Evolutionary conservation across 2,797 vertebrate species (phyloP).

Genomic region (Gila robusta): DNA sequence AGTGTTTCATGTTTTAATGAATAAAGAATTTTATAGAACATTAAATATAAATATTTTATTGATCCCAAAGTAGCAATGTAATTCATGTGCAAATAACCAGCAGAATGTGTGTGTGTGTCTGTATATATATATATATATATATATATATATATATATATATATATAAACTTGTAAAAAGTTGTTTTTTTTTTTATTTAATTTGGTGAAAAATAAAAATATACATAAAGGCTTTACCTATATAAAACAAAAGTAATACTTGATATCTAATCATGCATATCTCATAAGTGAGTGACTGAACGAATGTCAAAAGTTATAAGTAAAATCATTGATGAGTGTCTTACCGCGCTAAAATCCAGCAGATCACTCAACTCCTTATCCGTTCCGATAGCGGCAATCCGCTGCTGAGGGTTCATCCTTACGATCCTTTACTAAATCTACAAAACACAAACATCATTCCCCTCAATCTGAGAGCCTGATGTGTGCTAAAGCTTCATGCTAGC

Average conservation of each 20-base stretch:
- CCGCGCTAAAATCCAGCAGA: slow-evolving; percentile 99
- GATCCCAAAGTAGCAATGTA: no score
- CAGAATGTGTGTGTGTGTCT: no score
- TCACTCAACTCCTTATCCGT: slow-evolving; percentile 99
- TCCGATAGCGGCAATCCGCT: slow-evolving; percentile 98
- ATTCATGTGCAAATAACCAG: background rate
- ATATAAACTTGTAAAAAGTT: no score
- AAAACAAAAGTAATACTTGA: background rate
- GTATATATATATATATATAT: background rate
- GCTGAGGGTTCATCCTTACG: slow-evolving; percentile 96
- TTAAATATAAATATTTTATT: background rate
- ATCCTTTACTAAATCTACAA: slow-evolving; percentile 79
- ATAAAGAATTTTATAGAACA: background rate
- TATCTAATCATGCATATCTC: background rate
- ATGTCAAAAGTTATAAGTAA: slow-evolving; percentile 15
- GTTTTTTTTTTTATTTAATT: no score
- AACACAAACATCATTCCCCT: slow-evolving; percentile 58
- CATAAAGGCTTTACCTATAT: background rate
- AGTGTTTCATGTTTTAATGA: background rate
- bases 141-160: background rate
- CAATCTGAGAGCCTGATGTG: slow-evolving; percentile 16
- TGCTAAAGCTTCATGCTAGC: background rate
- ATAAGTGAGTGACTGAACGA: background rate
- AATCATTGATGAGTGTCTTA: slow-evolving; percentile 75
- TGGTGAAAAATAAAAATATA: no score